phyloP scores from a whole-genome alignment of 2,888 invertebrate genomes.

The Urechis unicinctus region DNA sequence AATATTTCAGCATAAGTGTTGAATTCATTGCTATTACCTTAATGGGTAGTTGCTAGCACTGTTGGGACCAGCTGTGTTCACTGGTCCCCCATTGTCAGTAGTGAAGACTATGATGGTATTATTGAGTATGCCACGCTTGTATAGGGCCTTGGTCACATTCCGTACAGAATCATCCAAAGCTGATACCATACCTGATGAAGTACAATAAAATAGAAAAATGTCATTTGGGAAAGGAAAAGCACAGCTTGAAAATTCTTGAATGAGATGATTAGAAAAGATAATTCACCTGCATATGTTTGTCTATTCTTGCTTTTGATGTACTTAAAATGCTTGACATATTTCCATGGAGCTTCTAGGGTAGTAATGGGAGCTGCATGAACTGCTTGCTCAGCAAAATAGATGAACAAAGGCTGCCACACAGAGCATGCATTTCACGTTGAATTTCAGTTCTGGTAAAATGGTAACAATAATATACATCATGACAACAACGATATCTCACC shows the following conservation, averaged over 20 bases:
- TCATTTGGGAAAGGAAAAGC: no score
- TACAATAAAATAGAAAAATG: no score
- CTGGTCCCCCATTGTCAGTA: conserved; percentile 56
- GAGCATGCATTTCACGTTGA: no score
- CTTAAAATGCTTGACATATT: conserved; percentile 61
- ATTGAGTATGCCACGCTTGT: conserved; percentile 31
- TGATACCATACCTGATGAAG: conserved; percentile 42
- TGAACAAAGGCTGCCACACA: conserved; percentile 77
- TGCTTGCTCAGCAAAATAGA: conserved; percentile 76
- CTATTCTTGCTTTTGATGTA: conserved; percentile 67
- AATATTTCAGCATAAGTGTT: no score
- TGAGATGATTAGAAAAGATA: no score
- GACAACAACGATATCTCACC: no score
- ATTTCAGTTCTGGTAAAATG: no score
- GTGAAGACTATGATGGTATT: conserved; percentile 45
- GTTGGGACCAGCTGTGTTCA: conserved; percentile 66
- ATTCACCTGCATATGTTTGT: conserved; percentile 75
- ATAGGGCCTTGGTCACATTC: conserved; percentile 31
- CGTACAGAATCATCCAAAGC: conserved; percentile 46
- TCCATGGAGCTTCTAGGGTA: conserved; percentile 72
- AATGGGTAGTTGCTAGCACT: conserved; percentile 62
- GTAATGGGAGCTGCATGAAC: conserved; percentile 80
- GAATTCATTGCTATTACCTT: no score
- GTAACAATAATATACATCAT: no score
- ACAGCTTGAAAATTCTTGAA: no score